phyloP scores from a whole-genome alignment of 2,113 vertebrate genomes.

The Stictonetta naevosa region DNA sequence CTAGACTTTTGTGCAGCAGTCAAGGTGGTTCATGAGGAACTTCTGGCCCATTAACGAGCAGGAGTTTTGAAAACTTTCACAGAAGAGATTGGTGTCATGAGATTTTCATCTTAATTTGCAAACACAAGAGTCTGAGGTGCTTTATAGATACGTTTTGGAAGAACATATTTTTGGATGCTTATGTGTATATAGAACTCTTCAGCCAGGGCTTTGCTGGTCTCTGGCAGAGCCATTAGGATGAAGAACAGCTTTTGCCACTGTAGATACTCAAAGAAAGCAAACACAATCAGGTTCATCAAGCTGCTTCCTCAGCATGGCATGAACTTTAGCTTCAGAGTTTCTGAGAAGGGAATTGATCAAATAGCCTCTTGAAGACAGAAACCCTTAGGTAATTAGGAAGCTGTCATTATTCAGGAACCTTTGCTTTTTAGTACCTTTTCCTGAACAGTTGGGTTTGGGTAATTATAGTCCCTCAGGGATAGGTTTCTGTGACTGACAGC shows the following conservation, averaged over 20 bases:
- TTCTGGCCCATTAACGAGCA: not conserved
- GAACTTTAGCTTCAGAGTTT: slow-evolving; percentile 37
- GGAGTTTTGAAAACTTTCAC: not conserved
- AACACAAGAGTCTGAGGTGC: not conserved
- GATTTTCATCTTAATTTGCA: not conserved
- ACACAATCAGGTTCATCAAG: not conserved
- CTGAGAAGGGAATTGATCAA: slow-evolving; percentile 37
- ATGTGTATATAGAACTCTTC: not conserved
- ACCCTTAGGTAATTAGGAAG: slow-evolving; percentile 39
- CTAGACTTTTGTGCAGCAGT: not conserved
- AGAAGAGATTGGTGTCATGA: not conserved
- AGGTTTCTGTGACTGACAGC: slow-evolving; percentile 29
- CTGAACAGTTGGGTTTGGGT: slow-evolving; percentile 31
- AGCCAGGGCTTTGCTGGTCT: not conserved
- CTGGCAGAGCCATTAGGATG: not conserved
- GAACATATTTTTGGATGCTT: not conserved
- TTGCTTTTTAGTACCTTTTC: slow-evolving; percentile 13
- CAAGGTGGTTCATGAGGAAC: not conserved
- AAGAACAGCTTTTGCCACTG: not conserved
- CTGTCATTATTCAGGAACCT: slow-evolving; percentile 24
- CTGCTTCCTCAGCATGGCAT: not conserved
- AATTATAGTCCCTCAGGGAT: not conserved
- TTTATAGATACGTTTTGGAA: not conserved
- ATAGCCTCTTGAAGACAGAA: slow-evolving; percentile 32
- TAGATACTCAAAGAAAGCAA: not conserved